These are phyloP conservation scores for Ptychobarbus kaznakovi DNA, from an alignment of 2,797 vertebrate species.

Conservation along the genomic window DNA sequence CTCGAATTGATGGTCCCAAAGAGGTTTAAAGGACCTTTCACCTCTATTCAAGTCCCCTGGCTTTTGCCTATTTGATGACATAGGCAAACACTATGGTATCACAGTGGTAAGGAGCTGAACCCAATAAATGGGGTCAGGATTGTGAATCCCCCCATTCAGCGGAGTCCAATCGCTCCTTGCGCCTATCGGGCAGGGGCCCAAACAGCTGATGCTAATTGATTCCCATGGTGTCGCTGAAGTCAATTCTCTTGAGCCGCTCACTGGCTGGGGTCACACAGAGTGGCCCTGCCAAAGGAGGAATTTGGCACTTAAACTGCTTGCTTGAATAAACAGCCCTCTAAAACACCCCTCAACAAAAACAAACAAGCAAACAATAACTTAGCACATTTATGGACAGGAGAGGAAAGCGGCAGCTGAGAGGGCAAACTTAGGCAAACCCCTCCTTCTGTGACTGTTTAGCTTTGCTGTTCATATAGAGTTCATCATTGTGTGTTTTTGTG, in stretches of 20 bases:
- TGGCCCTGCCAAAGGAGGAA: conserved; percentile 68
- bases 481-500: conserved; percentile 2
- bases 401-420: conserved; percentile 9
- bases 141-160: conserved; percentile 84
- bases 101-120: conserved; percentile 91
- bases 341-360: conserved; percentile 78
- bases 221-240: conserved; percentile 85
- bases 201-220: conserved; percentile 87
- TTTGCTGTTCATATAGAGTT: conserved; percentile 9
- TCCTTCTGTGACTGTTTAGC: conserved; percentile 9
- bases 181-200: conserved; percentile 83
- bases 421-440: conserved; percentile 10
- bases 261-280: conserved; percentile 78
- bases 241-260: conserved; percentile 83
- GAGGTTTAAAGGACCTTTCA: conserved; percentile 91
- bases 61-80: conserved; percentile 89
- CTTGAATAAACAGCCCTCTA: conserved; percentile 79
- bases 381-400: conserved; percentile 50
- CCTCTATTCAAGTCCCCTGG: conserved; percentile 85
- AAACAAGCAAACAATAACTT: conserved; percentile 75
- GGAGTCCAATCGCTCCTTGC: conserved; percentile 81
- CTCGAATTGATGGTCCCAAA: conserved; percentile 93
- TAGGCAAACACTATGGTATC: conserved; percentile 88
- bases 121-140: conserved; percentile 94
- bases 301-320: conserved; percentile 76